phyloP scores from a whole-genome alignment of 1,140 invertebrate genomes.

The Neodiprion virginianus region DNA sequence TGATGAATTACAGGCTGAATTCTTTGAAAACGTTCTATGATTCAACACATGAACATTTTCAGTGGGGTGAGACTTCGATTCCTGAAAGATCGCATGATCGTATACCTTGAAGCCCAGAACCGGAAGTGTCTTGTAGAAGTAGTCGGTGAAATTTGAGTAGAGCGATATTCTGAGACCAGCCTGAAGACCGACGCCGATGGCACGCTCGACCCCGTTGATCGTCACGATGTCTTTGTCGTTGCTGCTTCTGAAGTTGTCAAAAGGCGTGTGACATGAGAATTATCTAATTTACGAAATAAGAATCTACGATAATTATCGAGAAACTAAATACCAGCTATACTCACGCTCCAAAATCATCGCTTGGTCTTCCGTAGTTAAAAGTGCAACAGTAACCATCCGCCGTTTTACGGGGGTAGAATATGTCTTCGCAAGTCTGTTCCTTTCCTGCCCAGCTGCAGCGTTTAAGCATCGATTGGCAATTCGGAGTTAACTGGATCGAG shows the following conservation, averaged over 20 bases:
- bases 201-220: background rate
- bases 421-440: conserved; percentile 26
- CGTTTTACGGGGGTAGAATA: conserved; percentile 26
- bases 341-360: conserved; percentile 24
- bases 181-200: background rate
- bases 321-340: background rate
- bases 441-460: conserved; percentile 28
- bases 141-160: conserved; percentile 22
- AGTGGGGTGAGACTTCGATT: background rate
- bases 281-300: background rate
- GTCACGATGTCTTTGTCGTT: background rate
- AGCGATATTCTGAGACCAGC: conserved; percentile 24
- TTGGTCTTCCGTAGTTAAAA: conserved; percentile 33
- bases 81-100: background rate
- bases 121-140: conserved; percentile 19
- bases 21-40: too few species aligned
- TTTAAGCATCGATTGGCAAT: conserved; percentile 18
- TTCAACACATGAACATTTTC: background rate
- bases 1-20: too few species aligned
- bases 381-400: conserved; percentile 33
- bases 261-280: conserved; percentile 5
- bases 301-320: background rate
- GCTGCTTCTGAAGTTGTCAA: background rate
- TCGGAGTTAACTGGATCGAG: conserved; percentile 17
- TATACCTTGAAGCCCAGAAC: conserved; percentile 25